Percentiles rank a stretch among this genome's conserved stretches.
These are phyloP conservation scores for Macrostomum lignano DNA, from an alignment of 1,140 invertebrate genomes.

Conservation along the genomic window DNA sequence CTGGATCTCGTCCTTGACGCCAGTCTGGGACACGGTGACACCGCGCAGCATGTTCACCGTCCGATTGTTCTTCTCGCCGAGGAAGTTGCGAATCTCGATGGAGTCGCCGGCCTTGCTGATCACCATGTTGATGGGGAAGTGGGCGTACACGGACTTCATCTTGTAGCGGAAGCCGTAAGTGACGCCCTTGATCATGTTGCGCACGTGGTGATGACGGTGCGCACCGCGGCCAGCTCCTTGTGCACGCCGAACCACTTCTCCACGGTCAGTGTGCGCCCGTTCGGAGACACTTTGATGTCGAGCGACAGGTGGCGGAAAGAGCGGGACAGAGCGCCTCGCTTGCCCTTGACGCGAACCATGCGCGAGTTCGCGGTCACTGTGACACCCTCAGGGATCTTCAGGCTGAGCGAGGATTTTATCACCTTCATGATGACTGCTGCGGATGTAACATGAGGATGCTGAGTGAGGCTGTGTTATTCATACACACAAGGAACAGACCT, in stretches of 20 bases:
- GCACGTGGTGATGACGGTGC: slow-evolving; percentile 87
- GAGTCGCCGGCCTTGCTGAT: slow-evolving; percentile 39
- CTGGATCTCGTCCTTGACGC: slow-evolving; percentile 85
- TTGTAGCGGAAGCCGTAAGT: slow-evolving; percentile 81
- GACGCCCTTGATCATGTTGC: slow-evolving; percentile 86
- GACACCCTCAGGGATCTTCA: slow-evolving; percentile 26
- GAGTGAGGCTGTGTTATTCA: too few species aligned
- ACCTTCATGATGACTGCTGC: too few species aligned
- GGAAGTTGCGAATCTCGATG: slow-evolving; percentile 66
- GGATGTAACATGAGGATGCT: too few species aligned
- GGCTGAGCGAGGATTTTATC: not conserved
- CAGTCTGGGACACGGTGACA: slow-evolving; percentile 61
- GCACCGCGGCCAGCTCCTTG: slow-evolving; percentile 82
- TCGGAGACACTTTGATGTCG: slow-evolving; percentile 40
- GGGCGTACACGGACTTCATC: slow-evolving; percentile 96
- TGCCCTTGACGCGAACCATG: slow-evolving; percentile 68
- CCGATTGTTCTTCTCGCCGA: slow-evolving; percentile 87
- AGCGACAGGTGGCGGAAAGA: slow-evolving; percentile 77
- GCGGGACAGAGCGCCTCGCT: slow-evolving; percentile 54
- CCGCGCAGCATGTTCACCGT: slow-evolving; percentile 74
- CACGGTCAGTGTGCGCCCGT: slow-evolving; percentile 45
- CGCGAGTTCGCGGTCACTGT: slow-evolving; percentile 59
- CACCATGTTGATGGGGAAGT: slow-evolving; percentile 97
- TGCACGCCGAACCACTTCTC: slow-evolving; percentile 98
- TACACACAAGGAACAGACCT: too few species aligned